Conservation (phyloP, 1,140 invertebrate genomes). For the Tyrophagus putrescentiae region DNA sequence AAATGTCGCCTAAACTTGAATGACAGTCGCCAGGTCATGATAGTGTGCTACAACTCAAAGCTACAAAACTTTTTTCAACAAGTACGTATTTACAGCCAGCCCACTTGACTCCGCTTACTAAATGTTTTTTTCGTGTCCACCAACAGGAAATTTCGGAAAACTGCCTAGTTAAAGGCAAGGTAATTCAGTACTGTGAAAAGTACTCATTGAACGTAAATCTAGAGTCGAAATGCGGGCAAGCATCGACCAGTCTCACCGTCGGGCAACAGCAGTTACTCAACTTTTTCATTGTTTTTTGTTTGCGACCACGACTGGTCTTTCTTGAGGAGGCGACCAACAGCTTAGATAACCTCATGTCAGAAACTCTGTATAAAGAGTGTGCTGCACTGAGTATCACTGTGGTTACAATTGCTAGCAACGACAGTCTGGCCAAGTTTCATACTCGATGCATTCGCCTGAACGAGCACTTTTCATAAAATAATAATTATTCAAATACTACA, state of each 20-base stretch:
- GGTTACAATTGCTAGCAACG: neutral
- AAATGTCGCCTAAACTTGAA: constrained; percentile 27
- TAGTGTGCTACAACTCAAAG: neutral
- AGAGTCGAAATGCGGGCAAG: neutral
- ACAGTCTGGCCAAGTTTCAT: constrained; percentile 1
- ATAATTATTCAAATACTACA: constrained; percentile 1
- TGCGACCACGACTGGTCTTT: constrained; percentile 42
- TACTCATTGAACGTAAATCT: neutral
- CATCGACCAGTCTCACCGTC: constrained; percentile 36
- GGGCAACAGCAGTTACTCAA: constrained; percentile 46
- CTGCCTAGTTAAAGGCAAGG: neutral
- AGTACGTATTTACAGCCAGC: too few relatives aligned
- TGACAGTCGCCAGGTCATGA: neutral
- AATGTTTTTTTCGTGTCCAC: neutral
- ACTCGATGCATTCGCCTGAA: neutral
- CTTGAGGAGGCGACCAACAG: constrained; percentile 45
- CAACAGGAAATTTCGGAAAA: too few relatives aligned
- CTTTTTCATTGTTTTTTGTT: constrained; percentile 44
- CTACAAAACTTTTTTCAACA: neutral
- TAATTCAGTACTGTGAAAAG: neutral
- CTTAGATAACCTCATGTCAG: too few relatives aligned
- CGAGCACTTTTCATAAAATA: neutral
- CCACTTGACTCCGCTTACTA: too few relatives aligned
- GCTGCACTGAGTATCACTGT: neutral
- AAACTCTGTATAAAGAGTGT: neutral